A percentile compares a stretch with the other conserved stretches of the same genome.
Conservation (phyloP, 2,113 vertebrate species). For the Mystacornis crossleyi region DNA sequence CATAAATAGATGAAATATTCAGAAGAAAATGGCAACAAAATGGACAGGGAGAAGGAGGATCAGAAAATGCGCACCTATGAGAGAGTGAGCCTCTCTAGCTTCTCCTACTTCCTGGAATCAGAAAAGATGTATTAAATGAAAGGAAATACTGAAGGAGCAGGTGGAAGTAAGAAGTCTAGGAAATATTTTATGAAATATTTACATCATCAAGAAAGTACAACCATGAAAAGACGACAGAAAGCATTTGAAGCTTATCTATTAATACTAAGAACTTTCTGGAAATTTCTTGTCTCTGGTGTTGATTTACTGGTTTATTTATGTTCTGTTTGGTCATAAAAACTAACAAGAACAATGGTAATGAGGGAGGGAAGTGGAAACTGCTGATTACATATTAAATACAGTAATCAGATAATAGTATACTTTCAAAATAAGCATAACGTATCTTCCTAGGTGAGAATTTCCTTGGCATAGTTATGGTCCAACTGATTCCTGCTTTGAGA, state of each 20-base stretch:
- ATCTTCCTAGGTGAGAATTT: background rate
- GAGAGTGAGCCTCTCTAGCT: background rate
- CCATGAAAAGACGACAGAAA: background rate
- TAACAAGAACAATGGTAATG: background rate
- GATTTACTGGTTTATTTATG: background rate
- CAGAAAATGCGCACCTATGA: background rate
- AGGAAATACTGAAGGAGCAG: background rate
- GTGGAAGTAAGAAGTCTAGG: background rate
- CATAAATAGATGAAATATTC: background rate
- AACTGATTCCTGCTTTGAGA: background rate
- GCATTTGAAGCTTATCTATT: accelerated
- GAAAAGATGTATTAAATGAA: background rate
- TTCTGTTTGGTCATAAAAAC: background rate
- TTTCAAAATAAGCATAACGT: background rate
- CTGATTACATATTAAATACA: background rate
- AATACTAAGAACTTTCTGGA: background rate
- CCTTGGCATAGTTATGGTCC: background rate
- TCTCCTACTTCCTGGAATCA: background rate
- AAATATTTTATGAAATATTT: background rate
- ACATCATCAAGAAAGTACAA: background rate
- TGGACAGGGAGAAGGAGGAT: background rate
- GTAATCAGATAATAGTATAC: background rate
- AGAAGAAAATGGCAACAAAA: background rate
- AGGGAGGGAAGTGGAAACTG: background rate
- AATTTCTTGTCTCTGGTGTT: background rate